Evolutionary conservation across 2,113 vertebrate genomes (phyloP).

Genomic region (Urocynchramus pylzowi): DNA sequence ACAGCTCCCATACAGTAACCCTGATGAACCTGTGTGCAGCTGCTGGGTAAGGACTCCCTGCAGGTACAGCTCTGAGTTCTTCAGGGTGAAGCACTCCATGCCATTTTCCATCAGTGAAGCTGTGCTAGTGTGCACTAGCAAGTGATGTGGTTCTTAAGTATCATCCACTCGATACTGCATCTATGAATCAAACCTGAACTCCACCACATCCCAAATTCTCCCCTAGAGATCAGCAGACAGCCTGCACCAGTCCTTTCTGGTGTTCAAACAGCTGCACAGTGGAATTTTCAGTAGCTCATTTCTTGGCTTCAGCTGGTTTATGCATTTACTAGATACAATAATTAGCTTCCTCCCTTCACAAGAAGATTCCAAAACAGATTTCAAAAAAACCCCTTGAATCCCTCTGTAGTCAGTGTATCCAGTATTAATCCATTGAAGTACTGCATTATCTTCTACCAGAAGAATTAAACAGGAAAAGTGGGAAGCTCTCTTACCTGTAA

Average conservation of each 20-base stretch:
- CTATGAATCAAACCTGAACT: not conserved
- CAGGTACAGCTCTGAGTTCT: not conserved
- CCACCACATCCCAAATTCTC: not conserved
- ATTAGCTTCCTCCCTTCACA: not conserved
- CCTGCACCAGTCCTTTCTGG: not conserved
- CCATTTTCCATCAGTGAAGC: not conserved
- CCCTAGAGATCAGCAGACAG: not conserved
- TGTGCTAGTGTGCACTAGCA: not conserved
- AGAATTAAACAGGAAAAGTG: constrained; percentile 31
- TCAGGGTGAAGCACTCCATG: not conserved
- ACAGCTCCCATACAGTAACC: not conserved
- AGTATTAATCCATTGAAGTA: constrained; percentile 7
- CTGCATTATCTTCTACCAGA: not conserved
- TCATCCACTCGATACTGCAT: not conserved
- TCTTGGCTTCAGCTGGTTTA: not conserved
- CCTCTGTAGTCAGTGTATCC: not conserved
- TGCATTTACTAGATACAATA: not conserved
- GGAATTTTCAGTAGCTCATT: not conserved
- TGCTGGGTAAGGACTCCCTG: not conserved
- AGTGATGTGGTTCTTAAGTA: not conserved
- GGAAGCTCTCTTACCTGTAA: constrained; percentile 64
- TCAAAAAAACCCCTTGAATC: not conserved
- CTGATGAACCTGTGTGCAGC: not conserved
- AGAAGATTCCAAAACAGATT: constrained; percentile 8
- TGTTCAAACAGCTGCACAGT: not conserved